Conservation (phyloP, 2,797 vertebrate genomes). For the Galago senegalensis region DNA sequence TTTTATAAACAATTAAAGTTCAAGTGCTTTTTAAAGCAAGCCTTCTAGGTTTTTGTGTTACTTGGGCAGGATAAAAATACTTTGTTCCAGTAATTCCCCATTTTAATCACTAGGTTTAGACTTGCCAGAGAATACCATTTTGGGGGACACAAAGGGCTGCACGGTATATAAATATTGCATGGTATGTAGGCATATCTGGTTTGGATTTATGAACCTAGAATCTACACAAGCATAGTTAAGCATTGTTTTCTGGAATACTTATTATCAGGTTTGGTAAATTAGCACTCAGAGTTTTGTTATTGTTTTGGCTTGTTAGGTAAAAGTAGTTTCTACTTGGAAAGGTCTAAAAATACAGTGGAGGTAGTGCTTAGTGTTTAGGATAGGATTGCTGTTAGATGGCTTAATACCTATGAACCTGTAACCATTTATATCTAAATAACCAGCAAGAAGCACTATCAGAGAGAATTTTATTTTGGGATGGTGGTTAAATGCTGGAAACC, state of each 20-base stretch:
- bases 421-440: constrained; percentile 39
- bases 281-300: not conserved
- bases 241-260: constrained; percentile 54
- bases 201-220: constrained; percentile 46
- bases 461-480: constrained; percentile 81
- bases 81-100: constrained; percentile 6
- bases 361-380: not conserved
- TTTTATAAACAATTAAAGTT: constrained; percentile 57
- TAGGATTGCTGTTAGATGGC: constrained; percentile 33
- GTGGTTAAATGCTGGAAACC: constrained; percentile 78
- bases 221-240: not conserved
- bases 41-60: constrained; percentile 42
- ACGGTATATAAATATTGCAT: not conserved
- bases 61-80: constrained; percentile 44
- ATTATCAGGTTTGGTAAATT: constrained; percentile 51
- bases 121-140: constrained; percentile 57
- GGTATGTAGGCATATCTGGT: not conserved
- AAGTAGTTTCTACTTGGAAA: constrained; percentile 47
- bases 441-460: constrained; percentile 73
- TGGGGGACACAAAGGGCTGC: not conserved
- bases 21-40: constrained; percentile 29
- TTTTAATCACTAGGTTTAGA: constrained; percentile 48
- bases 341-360: constrained; percentile 30
- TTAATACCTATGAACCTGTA: not conserved
- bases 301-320: constrained; percentile 46